Evolutionary conservation across 1,140 invertebrate genomes (phyloP).

Genomic region (Aphaenogaster rudis): DNA sequence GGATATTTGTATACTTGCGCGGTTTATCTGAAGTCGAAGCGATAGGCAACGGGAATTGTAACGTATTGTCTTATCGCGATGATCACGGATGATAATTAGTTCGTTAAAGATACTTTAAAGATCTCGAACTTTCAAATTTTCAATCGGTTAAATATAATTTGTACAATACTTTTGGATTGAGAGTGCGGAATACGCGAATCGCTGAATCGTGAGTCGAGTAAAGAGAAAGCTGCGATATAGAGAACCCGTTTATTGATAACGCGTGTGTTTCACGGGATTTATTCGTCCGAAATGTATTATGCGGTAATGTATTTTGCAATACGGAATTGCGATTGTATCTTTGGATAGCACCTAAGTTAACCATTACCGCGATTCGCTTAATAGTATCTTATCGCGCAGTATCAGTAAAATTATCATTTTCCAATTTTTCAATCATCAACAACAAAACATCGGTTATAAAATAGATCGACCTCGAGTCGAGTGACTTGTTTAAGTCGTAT

Average conservation of each 20-base stretch:
- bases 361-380: background rate
- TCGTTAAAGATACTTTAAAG: background rate
- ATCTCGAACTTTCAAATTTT: background rate
- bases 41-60: background rate
- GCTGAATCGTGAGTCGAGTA: background rate
- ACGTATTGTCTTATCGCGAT: background rate
- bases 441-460: background rate
- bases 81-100: background rate
- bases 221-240: background rate
- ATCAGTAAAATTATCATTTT: background rate
- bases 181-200: background rate
- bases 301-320: background rate
- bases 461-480: background rate
- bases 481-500: background rate
- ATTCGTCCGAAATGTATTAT: background rate
- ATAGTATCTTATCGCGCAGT: background rate
- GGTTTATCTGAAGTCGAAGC: background rate
- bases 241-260: background rate
- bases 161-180: background rate
- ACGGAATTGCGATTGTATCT: background rate
- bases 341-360: background rate
- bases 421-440: background rate
- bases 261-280: background rate
- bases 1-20: background rate
- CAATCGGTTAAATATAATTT: background rate